A percentile compares a stretch with the other conserved stretches of the same genome.
phyloP scores from a whole-genome alignment of 64 coral and sea anemone genomes.

The Porites lutea region DNA sequence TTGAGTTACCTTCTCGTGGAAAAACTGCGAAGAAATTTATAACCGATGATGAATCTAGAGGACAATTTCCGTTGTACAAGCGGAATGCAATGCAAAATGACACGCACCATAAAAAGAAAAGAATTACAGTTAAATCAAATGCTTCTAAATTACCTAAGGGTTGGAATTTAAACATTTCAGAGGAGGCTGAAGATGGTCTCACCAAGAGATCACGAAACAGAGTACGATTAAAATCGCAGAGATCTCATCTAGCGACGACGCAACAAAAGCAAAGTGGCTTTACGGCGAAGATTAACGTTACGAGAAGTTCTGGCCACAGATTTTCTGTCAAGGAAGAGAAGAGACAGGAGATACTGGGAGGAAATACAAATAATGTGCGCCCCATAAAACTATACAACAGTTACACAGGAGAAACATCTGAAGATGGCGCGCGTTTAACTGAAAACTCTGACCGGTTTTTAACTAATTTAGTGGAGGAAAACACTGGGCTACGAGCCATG shows the following conservation, averaged over 20 bases:
- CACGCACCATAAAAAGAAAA: not conserved
- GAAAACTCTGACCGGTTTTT: conserved; percentile 8
- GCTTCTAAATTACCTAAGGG: not conserved
- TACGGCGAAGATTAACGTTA: not conserved
- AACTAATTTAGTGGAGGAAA: not conserved
- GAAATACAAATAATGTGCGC: not conserved
- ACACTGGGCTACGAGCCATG: not conserved
- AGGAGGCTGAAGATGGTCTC: not conserved
- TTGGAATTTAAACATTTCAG: not conserved
- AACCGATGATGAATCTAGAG: not conserved
- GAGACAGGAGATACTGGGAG: not conserved
- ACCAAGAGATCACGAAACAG: conserved; percentile 34
- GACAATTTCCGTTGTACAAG: not conserved
- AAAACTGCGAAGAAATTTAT: not conserved
- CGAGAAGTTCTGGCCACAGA: not conserved
- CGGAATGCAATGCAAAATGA: not conserved
- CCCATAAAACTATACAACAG: not conserved
- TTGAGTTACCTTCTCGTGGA: not conserved
- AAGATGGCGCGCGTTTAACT: not conserved
- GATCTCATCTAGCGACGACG: not conserved
- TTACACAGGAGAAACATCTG: not conserved
- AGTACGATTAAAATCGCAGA: not conserved
- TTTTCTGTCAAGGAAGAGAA: not conserved
- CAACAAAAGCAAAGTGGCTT: not conserved
- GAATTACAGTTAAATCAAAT: not conserved